phyloP scores from a whole-genome alignment of 2,888 invertebrate genomes.

The Catocala nupta region DNA sequence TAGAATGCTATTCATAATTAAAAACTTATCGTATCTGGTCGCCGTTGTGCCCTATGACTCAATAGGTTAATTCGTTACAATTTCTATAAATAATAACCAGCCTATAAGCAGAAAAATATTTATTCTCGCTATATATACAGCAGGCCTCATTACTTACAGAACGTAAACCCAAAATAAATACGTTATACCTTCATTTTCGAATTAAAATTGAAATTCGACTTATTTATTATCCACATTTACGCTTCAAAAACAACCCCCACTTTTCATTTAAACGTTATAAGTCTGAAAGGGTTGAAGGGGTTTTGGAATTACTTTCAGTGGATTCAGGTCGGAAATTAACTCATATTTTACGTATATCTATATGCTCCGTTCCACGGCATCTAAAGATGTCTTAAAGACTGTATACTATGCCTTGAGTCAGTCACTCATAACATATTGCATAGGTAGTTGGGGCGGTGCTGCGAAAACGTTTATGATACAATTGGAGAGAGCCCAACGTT shows the following conservation, averaged over 20 bases:
- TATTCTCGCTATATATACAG: background rate
- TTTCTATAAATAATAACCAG: too few species aligned
- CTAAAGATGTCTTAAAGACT: too few species aligned
- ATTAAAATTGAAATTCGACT: constrained; percentile 43
- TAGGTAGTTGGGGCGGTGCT: too few species aligned
- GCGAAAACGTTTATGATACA: too few species aligned
- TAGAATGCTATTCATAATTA: too few species aligned
- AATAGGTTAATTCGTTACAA: too few species aligned
- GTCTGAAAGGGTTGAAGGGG: constrained; percentile 44
- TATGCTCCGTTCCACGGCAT: too few species aligned
- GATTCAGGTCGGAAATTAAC: constrained; percentile 55
- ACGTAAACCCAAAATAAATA: constrained; percentile 34
- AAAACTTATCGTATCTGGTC: too few species aligned
- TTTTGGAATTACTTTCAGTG: constrained; percentile 56
- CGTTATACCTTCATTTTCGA: constrained; percentile 44
- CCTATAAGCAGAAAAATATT: background rate
- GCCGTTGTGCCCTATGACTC: too few species aligned
- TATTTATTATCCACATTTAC: constrained; percentile 45
- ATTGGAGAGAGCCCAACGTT: too few species aligned
- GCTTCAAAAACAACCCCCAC: constrained; percentile 48
- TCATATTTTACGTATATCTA: constrained; percentile 49
- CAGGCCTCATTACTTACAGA: constrained; percentile 15
- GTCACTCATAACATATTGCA: too few species aligned
- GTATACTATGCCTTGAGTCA: too few species aligned
- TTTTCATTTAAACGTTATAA: constrained; percentile 48